phyloP scores from a whole-genome alignment of 2,113 vertebrate species.

The Cairina moschata region DNA sequence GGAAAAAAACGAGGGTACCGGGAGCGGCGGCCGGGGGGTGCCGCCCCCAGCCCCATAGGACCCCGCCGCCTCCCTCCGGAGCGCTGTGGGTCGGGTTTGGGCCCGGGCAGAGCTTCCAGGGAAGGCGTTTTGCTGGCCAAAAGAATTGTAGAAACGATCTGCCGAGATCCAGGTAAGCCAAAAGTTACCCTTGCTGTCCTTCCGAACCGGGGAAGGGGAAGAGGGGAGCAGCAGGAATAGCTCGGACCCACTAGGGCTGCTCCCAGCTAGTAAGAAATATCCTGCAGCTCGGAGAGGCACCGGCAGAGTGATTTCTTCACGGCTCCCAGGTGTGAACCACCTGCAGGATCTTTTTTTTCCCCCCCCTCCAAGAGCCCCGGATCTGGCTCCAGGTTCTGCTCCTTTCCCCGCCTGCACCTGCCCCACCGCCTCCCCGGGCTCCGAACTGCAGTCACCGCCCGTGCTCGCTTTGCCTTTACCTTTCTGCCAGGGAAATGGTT shows the following conservation, averaged over 20 bases:
- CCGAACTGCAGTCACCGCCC: not conserved
- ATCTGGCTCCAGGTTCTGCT: not conserved
- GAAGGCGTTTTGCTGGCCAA: no score
- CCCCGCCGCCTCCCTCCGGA: not conserved
- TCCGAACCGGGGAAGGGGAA: fast-evolving
- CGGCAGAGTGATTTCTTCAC: not conserved
- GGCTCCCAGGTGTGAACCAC: not conserved
- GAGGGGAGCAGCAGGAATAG: not conserved
- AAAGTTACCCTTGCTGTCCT: fast-evolving
- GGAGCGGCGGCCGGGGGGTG: not conserved
- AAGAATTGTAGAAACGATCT: not conserved
- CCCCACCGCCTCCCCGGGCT: not conserved
- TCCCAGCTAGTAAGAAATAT: not conserved
- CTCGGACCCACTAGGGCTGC: not conserved
- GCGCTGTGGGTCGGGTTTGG: not conserved
- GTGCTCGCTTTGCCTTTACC: not conserved
- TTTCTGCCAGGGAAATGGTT: not conserved
- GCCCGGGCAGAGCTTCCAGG: not conserved
- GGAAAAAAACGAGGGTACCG: not conserved
- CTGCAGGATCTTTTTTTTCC: not conserved
- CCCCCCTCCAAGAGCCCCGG: not conserved
- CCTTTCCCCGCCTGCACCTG: fast-evolving
- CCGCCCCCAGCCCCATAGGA: not conserved
- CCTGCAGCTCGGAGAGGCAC: not conserved
- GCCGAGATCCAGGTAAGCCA: not conserved